A percentile compares a stretch with the other conserved stretches of the same genome.
phyloP scores from a whole-genome alignment of 2,888 invertebrate genomes.

The Venustoraphidia nigricollis region DNA sequence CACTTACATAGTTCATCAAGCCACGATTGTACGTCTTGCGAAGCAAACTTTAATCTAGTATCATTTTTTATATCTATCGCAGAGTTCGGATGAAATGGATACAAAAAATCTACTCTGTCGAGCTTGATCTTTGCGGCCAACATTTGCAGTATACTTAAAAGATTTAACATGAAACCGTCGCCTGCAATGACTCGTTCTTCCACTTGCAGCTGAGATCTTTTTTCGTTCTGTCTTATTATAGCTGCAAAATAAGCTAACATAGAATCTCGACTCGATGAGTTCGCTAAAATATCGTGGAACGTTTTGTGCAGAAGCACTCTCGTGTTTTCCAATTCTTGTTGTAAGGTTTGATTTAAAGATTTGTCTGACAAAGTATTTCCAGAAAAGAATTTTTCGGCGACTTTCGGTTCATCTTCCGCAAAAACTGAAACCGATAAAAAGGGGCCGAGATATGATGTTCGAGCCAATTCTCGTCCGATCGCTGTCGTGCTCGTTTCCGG shows the following conservation, averaged over 20 bases:
- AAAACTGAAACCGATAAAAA: conserved; percentile 85
- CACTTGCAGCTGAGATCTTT: conserved; percentile 77
- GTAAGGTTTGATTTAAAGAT: conserved; percentile 51
- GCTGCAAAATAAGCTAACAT: conserved; percentile 67
- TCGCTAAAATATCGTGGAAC: conserved; percentile 70
- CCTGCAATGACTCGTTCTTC: conserved; percentile 78
- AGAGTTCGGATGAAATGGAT: conserved; percentile 71
- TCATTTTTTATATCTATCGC: conserved; percentile 60
- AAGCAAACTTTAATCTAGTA: conserved; percentile 68
- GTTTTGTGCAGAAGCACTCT: conserved; percentile 64
- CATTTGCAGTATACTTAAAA: conserved; percentile 80
- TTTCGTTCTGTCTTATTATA: conserved; percentile 65
- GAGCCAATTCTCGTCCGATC: conserved; percentile 71
- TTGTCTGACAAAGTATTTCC: conserved; percentile 43
- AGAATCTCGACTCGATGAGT: conserved; percentile 61
- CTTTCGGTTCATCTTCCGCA: conserved; percentile 81
- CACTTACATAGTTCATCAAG: conserved; percentile 43
- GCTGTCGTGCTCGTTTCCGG: conserved; percentile 55
- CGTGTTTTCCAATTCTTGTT: conserved; percentile 65
- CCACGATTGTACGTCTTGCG: conserved; percentile 70
- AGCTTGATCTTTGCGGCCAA: conserved; percentile 79
- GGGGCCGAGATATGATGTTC: conserved; percentile 77
- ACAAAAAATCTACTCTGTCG: conserved; percentile 76
- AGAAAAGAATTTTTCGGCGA: conserved; percentile 60
- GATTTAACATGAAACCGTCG: conserved; percentile 91